phyloP scores from a whole-genome alignment of 1,140 invertebrate genomes.

The Kradibia gibbosae region DNA sequence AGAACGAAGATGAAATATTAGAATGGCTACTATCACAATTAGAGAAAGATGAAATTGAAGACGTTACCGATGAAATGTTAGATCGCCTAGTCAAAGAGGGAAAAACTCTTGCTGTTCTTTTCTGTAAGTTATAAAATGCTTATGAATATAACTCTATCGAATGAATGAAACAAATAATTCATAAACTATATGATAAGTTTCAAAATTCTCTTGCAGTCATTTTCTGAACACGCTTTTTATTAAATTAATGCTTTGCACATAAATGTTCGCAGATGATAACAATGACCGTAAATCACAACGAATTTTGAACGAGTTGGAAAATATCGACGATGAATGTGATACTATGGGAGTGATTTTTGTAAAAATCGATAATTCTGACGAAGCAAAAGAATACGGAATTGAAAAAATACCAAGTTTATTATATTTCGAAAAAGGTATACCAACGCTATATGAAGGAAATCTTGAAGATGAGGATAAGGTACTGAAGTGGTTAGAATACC shows the following conservation, averaged over 20 bases:
- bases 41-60: slow-evolving; percentile 95
- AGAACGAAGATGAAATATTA: slow-evolving; percentile 92
- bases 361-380: slow-evolving; percentile 92
- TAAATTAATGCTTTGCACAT: neutral
- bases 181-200: too few relatives aligned
- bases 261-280: slow-evolving; percentile 82
- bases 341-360: slow-evolving; percentile 89
- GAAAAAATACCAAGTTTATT: slow-evolving; percentile 88
- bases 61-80: slow-evolving; percentile 94
- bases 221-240: too few relatives aligned
- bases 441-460: slow-evolving; percentile 90
- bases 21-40: slow-evolving; percentile 90
- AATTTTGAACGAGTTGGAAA: slow-evolving; percentile 91
- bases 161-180: too few relatives aligned
- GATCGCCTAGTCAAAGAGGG: slow-evolving; percentile 90
- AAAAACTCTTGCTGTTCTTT: slow-evolving; percentile 91
- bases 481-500: slow-evolving; percentile 88
- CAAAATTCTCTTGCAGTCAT: too few relatives aligned
- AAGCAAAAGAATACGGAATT: slow-evolving; percentile 92
- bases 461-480: slow-evolving; percentile 93
- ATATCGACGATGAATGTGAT: slow-evolving; percentile 96
- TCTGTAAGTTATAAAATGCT: slow-evolving; percentile 81
- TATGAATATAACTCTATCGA: too few relatives aligned
- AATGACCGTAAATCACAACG: slow-evolving; percentile 90
- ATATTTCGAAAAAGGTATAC: slow-evolving; percentile 94